Conservation (phyloP, 2,113 vertebrate genomes). For the Delphinapterus leucas region DNA sequence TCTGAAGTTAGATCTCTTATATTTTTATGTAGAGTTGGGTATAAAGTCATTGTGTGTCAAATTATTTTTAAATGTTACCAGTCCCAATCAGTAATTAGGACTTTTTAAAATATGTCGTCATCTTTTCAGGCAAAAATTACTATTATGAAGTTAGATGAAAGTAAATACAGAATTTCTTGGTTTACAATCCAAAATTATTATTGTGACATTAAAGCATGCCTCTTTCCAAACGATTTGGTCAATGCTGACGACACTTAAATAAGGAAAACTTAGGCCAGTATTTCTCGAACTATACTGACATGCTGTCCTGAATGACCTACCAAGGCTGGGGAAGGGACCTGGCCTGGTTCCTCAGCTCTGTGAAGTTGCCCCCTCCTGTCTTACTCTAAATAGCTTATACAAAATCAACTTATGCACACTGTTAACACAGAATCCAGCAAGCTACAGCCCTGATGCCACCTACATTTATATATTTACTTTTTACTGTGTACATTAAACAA, state of each 20-base stretch:
- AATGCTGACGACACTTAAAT: background rate
- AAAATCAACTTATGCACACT: conserved; percentile 37
- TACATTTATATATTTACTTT: conserved; percentile 41
- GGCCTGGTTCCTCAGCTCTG: background rate
- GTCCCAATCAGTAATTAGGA: background rate
- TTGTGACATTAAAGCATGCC: background rate
- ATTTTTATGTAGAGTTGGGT: background rate
- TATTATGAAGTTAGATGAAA: conserved; percentile 24
- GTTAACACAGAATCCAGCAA: conserved; percentile 56
- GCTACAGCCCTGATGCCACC: background rate
- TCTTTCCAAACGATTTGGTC: background rate
- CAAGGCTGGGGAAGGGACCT: background rate
- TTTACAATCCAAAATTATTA: conserved; percentile 42
- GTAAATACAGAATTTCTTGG: conserved; percentile 32
- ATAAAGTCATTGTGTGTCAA: background rate
- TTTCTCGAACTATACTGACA: background rate
- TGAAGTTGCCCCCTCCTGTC: background rate
- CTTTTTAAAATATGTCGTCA: background rate
- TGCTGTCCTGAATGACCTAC: background rate
- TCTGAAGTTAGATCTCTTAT: background rate
- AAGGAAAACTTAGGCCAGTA: background rate
- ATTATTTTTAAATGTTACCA: conserved; percentile 14
- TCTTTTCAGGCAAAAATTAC: background rate
- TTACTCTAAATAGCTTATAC: conserved; percentile 21
- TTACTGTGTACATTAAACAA: conserved; percentile 50